Conservation (phyloP, 2,888 invertebrate genomes). For the Drosophila fulvimacula region DNA sequence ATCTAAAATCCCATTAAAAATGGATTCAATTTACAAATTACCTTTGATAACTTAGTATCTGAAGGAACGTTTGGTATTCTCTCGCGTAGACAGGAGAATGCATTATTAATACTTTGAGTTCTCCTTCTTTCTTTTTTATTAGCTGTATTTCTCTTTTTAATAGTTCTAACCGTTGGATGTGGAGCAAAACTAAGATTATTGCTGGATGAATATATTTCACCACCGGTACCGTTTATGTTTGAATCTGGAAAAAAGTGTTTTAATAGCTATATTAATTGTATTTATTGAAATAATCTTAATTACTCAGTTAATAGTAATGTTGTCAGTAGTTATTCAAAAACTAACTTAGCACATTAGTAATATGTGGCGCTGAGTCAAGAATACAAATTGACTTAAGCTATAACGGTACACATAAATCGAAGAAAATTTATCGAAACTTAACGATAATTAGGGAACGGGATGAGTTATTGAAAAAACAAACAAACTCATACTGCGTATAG, state of each 20-base stretch:
- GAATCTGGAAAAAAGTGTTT: slow-evolving; percentile 53
- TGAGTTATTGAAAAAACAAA: no score
- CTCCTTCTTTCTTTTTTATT: slow-evolving; percentile 97
- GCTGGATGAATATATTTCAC: slow-evolving; percentile 67
- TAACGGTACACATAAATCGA: no score
- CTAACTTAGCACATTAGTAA: no score
- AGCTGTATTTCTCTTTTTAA: slow-evolving; percentile 94
- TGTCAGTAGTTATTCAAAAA: no score
- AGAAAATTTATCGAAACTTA: no score
- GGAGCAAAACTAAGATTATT: slow-evolving; percentile 74
- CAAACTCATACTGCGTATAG: no score
- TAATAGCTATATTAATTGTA: not conserved
- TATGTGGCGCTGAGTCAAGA: no score
- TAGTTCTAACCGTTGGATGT: slow-evolving; percentile 83
- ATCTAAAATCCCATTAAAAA: no score
- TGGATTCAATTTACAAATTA: slow-evolving; percentile 83
- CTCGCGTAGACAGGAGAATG: slow-evolving; percentile 95
- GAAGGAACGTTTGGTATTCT: slow-evolving; percentile 98
- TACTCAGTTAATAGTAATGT: no score
- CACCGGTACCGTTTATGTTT: slow-evolving; percentile 72
- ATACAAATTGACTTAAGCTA: no score
- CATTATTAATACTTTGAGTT: slow-evolving; percentile 97
- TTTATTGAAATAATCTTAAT: not conserved
- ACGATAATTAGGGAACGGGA: no score
- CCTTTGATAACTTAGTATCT: slow-evolving; percentile 97